A percentile compares a stretch with the other conserved stretches of the same genome.
phyloP scores from a whole-genome alignment of 2,797 vertebrate species.

The Mastacembelus armatus region DNA sequence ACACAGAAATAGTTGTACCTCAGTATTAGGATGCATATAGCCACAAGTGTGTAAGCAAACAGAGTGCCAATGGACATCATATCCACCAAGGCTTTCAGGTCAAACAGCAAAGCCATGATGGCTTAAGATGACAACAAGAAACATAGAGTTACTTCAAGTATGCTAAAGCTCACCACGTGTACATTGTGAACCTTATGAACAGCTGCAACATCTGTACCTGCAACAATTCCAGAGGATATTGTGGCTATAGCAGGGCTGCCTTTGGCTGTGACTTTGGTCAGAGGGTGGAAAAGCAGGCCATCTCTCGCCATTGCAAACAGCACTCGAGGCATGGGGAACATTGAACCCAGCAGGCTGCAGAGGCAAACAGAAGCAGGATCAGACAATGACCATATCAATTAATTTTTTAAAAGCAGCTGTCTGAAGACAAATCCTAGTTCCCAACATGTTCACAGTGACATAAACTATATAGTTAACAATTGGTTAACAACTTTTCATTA shows the following conservation, averaged over 20 bases:
- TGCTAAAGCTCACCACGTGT: background rate
- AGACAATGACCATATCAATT: background rate
- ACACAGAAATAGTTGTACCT: slow-evolving; percentile 75
- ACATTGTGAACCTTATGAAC: background rate
- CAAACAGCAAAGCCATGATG: slow-evolving; percentile 89
- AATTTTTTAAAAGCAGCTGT: background rate
- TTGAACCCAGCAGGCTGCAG: slow-evolving; percentile 88
- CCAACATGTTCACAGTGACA: too few species aligned
- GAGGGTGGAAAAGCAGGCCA: slow-evolving; percentile 87
- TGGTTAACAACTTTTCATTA: too few species aligned
- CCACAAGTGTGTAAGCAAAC: slow-evolving; percentile 91
- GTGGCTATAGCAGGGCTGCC: slow-evolving; percentile 89
- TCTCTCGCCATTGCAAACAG: slow-evolving; percentile 92
- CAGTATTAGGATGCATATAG: slow-evolving; percentile 89
- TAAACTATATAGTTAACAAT: too few species aligned
- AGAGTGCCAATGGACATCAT: slow-evolving; percentile 91
- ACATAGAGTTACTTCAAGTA: slow-evolving; percentile 9
- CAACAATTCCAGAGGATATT: slow-evolving; percentile 83
- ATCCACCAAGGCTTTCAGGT: slow-evolving; percentile 89
- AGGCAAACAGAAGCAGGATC: background rate
- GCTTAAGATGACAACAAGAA: slow-evolving; percentile 72
- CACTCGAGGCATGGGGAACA: slow-evolving; percentile 92
- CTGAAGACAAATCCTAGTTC: too few species aligned
- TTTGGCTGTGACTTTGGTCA: slow-evolving; percentile 83
- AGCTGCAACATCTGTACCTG: slow-evolving; percentile 80